These are phyloP conservation scores for Leptinotarsa peninsularis DNA, from an alignment of 2,888 invertebrate genomes.

Conservation along the genomic window DNA sequence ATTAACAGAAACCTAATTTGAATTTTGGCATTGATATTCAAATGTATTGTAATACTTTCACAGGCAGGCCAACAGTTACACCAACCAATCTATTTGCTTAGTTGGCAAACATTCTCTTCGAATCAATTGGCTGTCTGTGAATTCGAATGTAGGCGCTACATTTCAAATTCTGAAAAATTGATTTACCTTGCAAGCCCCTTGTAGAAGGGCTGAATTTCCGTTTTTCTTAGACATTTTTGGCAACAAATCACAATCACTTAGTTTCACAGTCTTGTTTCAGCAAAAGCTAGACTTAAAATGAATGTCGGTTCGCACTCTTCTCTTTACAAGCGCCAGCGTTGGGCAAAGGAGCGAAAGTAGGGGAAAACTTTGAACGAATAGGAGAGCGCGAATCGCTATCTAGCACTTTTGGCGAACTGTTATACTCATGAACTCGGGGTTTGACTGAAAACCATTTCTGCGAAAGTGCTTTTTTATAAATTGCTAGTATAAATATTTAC, in stretches of 20 bases:
- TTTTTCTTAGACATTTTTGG: conserved; percentile 57
- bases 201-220: conserved; percentile 53
- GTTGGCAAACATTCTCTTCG: conserved; percentile 1
- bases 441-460: conserved; percentile 5
- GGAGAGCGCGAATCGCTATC: neutral
- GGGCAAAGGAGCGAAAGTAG: conserved; percentile 7
- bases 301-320: conserved; percentile 19
- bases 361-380: conserved; percentile 8
- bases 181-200: conserved; percentile 59
- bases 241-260: conserved; percentile 41
- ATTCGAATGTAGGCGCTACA: neutral
- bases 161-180: conserved; percentile 36
- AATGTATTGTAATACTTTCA: neutral
- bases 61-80: conserved; percentile 8
- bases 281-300: conserved; percentile 42
- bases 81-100: neutral
- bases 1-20: neutral
- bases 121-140: neutral
- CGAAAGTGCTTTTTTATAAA: conserved; percentile 18
- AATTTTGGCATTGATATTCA: conserved; percentile 6
- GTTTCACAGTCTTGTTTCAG: conserved; percentile 39
- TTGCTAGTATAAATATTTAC: conserved; percentile 9
- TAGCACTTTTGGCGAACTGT: conserved; percentile 10
- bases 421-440: neutral
- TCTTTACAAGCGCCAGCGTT: conserved; percentile 15